Percentiles rank a stretch among this genome's conserved stretches.
Evolutionary conservation across 2,113 vertebrate genomes (phyloP).

Genomic region (Galbula dea): DNA sequence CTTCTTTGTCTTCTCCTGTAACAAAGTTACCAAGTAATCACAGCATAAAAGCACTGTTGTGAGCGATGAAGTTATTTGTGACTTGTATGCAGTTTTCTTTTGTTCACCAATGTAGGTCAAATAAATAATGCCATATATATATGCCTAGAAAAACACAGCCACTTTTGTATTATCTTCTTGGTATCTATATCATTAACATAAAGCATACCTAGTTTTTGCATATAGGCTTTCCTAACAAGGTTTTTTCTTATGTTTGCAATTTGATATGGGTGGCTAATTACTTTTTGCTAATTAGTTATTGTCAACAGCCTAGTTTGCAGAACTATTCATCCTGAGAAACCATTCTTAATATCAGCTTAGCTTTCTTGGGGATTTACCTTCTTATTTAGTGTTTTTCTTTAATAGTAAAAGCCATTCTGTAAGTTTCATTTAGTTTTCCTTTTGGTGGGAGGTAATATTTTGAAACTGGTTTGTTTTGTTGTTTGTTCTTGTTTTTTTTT

Average conservation of each 20-base stretch:
- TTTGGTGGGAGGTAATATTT: not conserved
- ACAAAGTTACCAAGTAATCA: not conserved
- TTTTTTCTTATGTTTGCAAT: not conserved
- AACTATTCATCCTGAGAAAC: not conserved
- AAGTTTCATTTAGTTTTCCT: not conserved
- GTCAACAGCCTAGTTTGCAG: not conserved
- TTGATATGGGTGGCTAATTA: not conserved
- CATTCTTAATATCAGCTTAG: not conserved
- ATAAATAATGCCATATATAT: not conserved
- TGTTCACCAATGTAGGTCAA: not conserved
- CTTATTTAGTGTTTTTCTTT: not conserved
- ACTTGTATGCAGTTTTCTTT: not conserved
- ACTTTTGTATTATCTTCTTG: not conserved
- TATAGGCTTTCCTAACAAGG: not conserved
- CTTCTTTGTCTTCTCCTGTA: not conserved
- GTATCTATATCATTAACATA: not conserved
- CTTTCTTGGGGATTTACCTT: not conserved
- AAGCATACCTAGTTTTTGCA: not conserved
- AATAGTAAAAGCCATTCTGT: not conserved
- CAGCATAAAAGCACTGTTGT: not conserved
- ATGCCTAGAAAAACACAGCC: not conserved
- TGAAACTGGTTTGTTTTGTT: not conserved
- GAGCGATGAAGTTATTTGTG: not conserved
- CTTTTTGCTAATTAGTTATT: not conserved
- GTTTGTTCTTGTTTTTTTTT: not conserved